Base-by-base conservation (phyloP, 1,140 invertebrate genomes). In the Nebria ingens region DNA sequence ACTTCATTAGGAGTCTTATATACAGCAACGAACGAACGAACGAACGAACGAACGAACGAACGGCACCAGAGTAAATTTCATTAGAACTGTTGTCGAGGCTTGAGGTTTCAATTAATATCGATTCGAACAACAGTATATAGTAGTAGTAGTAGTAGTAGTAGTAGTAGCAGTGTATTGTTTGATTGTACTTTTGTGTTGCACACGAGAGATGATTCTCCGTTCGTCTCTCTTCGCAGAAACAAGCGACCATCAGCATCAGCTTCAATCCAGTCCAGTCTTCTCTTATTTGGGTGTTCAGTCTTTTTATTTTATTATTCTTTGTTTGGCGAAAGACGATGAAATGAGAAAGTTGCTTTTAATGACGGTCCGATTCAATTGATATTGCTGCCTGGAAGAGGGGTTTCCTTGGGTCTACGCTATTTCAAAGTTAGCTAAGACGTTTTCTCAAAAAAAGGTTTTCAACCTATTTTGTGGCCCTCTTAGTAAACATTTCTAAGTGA, bases 31-130 rank as follows among this genome's bases (percentile, higher is more conserved):
- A 13, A 13, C 25, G 4, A 13, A 4, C 13, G 25, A 13, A 4
- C 13, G 25, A n/a, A n/a, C 25, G 4, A 13, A 13, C 25, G 13
- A 13, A 6, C 13, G 25, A 21, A 49, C 21, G 56, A 51, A 58
- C 54, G 40, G 51, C 51, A 51, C 50, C 25, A 29, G 53, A 54
- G 54, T 53, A 58, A 58, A 58, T 58, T 58, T 58, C 57, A 58
- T 58, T 58, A 58, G 54, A 56, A 56, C 57, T 52, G 54, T 58
- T 58, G 57, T 52, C 34, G 50, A 29, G n/a, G n/a, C 51, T 58
- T 53, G 57, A 58, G 57, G 54, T 58, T 58, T 58, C 57, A 58
- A 58, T 58, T 58, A 58, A 58, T 58, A 58, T 58, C 54, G 54
- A 58, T 56, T 56, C 40, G 9, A 12, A 45, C 40, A 45, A 22